Evolutionary conservation across 2,888 invertebrate species (phyloP), one percentile per base, ranked within the genome.

Genomic region (Torymus aiolomorphi): DNA sequence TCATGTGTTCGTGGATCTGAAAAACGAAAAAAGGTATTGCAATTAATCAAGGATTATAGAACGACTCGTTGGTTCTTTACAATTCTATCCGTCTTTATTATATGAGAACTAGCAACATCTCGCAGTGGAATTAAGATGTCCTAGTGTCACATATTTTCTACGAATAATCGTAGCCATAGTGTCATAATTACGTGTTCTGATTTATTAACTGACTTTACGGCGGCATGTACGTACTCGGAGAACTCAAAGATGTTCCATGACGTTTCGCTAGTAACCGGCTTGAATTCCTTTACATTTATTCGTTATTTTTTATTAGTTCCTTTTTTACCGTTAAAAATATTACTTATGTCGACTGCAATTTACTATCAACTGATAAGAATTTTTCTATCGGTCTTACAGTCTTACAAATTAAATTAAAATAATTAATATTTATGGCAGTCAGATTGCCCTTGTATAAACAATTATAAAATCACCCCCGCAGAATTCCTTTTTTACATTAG

Each of bases 1-100:
- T 95, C 97, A 97, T 97, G 89, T 95, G 95, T 92, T 95, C 95
- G 93, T 97, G 97, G 89, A 97, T 93, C 97, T 97, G 94, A 72
- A 94, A 59, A 63, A 72, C n/a, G 52, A 62, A 16, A 73, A 65
- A 76, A 73, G 1, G 20, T 31, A 8, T 49, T 3, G n/a, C 11
- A 20, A 65, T 66, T 77, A 56, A 77, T 77, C 20, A 14, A 31
- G 11, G 31, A 51, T 80, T 72, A 65, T 16, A 42, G 42, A 42
- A 42, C 8, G 8, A 42, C 42, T 42, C 8, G 8, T 42, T 42
- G 42, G 42, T 42, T 8, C 8, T 42, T 61, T 20, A 2, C 42
- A 63, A 42, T 52, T 61, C 18, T 70, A 59, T 18, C 73, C 13
- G 8, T 13, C 14, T 14, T 20, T 20, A 74, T 74, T 74, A 57